A percentile compares a stretch with the other conserved stretches of the same genome.
Evolutionary conservation across 2,888 invertebrate species (phyloP).

Genomic region (Zele albiditarsus): DNA sequence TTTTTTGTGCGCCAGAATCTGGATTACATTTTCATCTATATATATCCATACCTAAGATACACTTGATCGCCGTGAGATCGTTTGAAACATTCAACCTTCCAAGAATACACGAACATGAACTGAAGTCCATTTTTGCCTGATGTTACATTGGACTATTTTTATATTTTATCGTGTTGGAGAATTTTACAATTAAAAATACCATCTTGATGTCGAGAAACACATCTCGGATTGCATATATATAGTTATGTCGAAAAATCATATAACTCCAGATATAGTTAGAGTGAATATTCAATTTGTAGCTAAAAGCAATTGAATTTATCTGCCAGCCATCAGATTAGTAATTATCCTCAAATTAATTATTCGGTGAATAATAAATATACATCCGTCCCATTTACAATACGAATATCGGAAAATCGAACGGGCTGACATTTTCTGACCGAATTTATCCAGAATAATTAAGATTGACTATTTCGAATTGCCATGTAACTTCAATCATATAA

Average conservation of each 20-base stretch:
- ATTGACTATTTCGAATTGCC: slow-evolving; percentile 2
- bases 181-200: too few relatives aligned
- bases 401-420: slow-evolving; percentile 32
- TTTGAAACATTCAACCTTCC: not conserved
- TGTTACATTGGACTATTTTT: too few relatives aligned
- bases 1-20: not conserved
- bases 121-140: too few relatives aligned
- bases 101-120: too few relatives aligned
- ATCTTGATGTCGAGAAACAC: too few relatives aligned
- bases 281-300: too few relatives aligned
- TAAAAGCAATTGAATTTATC: not conserved
- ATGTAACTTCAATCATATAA: slow-evolving; percentile 18
- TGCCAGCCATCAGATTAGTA: not conserved
- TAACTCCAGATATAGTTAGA: too few relatives aligned
- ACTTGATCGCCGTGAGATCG: not conserved
- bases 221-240: too few relatives aligned
- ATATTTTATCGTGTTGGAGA: too few relatives aligned
- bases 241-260: too few relatives aligned
- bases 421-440: slow-evolving; percentile 28
- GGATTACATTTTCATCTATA: not conserved
- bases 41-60: not conserved
- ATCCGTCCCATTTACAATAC: slow-evolving; percentile 22
- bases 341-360: slow-evolving; percentile 2
- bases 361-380: slow-evolving; percentile 26
- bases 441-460: slow-evolving; percentile 31